Conservation (phyloP, 2,113 vertebrate species). For the Elephas maximus region DNA sequence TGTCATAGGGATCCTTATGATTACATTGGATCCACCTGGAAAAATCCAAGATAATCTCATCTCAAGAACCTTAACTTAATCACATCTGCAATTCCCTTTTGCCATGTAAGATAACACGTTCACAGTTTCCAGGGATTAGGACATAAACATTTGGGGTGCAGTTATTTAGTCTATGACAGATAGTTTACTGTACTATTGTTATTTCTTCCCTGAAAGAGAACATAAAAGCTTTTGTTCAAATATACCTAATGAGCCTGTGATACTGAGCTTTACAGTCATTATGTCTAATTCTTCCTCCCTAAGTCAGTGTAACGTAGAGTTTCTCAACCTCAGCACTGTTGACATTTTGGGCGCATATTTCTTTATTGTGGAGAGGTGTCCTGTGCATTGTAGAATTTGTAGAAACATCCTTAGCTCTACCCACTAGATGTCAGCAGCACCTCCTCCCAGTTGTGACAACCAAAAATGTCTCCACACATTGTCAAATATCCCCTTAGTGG, state of each 20-base stretch:
- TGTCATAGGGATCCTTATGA: neutral
- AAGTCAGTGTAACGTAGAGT: neutral
- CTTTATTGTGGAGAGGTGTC: neutral
- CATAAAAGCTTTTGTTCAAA: neutral
- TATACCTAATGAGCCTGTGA: neutral
- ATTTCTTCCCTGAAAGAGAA: neutral
- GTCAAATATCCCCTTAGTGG: neutral
- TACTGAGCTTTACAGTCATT: neutral
- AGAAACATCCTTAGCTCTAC: neutral
- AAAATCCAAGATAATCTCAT: neutral
- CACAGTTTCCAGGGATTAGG: neutral
- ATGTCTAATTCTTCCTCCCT: neutral
- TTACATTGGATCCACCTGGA: neutral
- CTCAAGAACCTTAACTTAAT: constrained; percentile 1
- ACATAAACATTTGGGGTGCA: neutral
- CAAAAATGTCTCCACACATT: neutral
- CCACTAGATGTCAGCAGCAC: neutral
- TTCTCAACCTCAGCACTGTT: neutral
- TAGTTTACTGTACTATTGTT: neutral
- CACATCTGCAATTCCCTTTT: neutral
- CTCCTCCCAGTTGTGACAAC: neutral
- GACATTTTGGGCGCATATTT: neutral
- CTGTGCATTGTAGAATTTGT: neutral
- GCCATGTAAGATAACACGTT: neutral
- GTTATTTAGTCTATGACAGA: neutral